A percentile compares a stretch with the other conserved stretches of the same genome.
Conservation (phyloP, 2,113 vertebrate species). For the Eulemur macaco region DNA sequence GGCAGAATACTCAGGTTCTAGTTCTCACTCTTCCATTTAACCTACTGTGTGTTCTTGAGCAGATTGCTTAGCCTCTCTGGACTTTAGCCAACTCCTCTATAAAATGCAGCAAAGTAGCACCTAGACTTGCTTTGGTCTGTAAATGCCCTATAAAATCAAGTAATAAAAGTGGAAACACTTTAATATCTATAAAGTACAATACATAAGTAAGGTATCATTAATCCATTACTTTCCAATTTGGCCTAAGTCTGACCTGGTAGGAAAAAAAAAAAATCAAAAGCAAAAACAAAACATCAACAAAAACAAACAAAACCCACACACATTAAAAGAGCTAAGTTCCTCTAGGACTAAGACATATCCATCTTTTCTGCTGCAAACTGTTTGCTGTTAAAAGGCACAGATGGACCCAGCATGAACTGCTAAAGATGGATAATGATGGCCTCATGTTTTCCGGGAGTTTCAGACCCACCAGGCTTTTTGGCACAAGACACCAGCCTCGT, state of each 20-base stretch:
- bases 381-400: slow-evolving; percentile 23
- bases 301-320: background rate
- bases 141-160: background rate
- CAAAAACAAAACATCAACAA: background rate
- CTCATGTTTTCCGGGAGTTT: background rate
- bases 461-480: background rate
- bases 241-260: background rate
- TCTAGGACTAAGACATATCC: background rate
- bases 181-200: background rate
- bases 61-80: background rate
- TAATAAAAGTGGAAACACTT: background rate
- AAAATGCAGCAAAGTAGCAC: background rate
- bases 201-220: background rate
- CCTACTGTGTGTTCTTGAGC: background rate
- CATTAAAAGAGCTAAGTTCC: background rate
- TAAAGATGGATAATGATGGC: slow-evolving; percentile 8
- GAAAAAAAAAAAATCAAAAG: background rate
- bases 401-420: slow-evolving; percentile 43
- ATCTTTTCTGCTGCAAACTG: background rate
- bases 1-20: background rate
- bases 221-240: background rate
- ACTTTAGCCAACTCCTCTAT: background rate
- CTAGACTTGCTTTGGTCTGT: background rate
- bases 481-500: background rate
- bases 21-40: background rate